Conservation (phyloP, 2,797 vertebrate genomes). For the Galago senegalensis region DNA sequence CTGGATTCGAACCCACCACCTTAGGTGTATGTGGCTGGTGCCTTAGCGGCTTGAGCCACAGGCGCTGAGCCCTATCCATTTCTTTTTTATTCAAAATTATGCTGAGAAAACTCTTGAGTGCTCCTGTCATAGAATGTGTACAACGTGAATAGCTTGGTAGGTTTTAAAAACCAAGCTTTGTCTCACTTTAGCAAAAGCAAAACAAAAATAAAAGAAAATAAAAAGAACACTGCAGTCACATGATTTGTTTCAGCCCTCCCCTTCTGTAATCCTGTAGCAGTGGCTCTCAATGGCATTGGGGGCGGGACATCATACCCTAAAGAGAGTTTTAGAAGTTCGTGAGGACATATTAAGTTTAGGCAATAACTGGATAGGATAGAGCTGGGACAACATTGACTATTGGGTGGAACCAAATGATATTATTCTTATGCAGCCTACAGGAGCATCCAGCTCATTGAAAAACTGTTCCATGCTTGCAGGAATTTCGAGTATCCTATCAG, state of each 20-base stretch:
- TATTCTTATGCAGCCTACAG: neutral
- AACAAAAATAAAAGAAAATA: neutral
- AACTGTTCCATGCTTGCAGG: neutral
- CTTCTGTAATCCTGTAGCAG: neutral
- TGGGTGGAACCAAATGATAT: neutral
- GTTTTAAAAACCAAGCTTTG: conserved; percentile 36
- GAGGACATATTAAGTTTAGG: neutral
- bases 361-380: neutral
- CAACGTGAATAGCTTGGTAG: neutral
- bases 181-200: conserved; percentile 46
- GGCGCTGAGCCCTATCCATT: too few relatives aligned
- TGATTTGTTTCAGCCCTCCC: neutral
- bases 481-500: neutral
- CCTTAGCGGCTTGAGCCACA: too few relatives aligned
- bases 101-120: neutral
- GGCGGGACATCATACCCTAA: neutral
- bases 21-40: too few relatives aligned
- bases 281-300: neutral
- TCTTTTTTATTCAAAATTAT: neutral
- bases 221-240: neutral
- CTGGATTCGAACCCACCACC: too few relatives aligned
- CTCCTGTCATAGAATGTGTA: neutral
- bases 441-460: neutral
- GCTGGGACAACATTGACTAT: neutral
- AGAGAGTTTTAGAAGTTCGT: neutral